Conservation (phyloP, 2,888 invertebrate species). For the Dryomyza anilis region DNA sequence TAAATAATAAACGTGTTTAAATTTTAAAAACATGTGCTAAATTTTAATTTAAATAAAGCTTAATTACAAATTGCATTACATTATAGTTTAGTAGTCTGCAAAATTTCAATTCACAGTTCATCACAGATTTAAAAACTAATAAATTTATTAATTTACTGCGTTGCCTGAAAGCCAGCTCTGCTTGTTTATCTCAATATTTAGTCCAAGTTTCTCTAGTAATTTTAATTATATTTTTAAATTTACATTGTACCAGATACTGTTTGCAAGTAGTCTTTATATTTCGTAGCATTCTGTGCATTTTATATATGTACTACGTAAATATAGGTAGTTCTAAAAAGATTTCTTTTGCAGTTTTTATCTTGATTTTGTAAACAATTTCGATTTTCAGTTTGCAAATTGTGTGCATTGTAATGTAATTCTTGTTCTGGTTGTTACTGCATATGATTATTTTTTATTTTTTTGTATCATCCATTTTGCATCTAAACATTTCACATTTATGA, state of each 20-base stretch:
- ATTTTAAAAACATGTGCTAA: no score
- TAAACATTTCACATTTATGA: constrained; percentile 11
- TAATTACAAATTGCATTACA: no score
- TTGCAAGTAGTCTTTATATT: no score
- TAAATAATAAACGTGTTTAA: no score
- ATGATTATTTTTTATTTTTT: neutral
- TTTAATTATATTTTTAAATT: neutral
- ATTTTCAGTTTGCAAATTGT: neutral
- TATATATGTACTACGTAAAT: no score
- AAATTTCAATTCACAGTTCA: neutral
- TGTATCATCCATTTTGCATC: neutral
- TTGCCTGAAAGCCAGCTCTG: neutral
- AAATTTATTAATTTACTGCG: constrained; percentile 8
- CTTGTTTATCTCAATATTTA: constrained; percentile 10
- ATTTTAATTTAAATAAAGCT: no score
- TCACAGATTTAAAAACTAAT: neutral
- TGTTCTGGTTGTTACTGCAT: neutral
- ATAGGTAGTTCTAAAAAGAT: constrained; percentile 9
- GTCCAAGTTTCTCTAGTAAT: neutral
- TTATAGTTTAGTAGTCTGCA: neutral
- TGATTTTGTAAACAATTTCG: constrained; percentile 3
- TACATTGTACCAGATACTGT: no score
- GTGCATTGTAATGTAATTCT: neutral
- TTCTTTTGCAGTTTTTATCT: neutral
- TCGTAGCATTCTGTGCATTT: no score